A percentile compares a stretch with the other conserved stretches of the same genome.
phyloP scores from a whole-genome alignment of 2,888 invertebrate species.

The Girardia tigrina region DNA sequence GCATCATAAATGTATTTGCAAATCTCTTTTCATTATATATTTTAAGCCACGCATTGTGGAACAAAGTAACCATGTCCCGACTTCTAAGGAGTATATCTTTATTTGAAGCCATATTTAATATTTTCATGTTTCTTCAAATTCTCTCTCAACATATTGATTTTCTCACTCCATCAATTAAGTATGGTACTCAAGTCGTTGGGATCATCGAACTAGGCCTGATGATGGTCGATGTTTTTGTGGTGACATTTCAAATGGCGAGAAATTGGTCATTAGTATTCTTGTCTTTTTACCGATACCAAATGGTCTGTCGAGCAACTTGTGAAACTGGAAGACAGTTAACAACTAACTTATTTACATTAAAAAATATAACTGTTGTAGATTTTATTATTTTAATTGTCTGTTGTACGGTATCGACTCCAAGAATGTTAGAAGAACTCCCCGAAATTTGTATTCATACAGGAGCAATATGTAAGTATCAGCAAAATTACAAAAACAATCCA shows the following conservation, averaged over 20 bases:
- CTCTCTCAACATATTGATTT: background rate
- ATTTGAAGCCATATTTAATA: background rate
- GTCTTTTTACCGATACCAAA: background rate
- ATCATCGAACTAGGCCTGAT: background rate
- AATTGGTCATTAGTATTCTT: background rate
- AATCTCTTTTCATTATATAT: background rate
- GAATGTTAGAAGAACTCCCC: constrained; percentile 12
- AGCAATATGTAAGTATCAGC: background rate
- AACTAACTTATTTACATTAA: background rate
- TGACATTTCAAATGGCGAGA: constrained; percentile 8
- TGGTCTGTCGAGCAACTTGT: constrained; percentile 16
- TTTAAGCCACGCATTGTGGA: background rate
- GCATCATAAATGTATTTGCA: background rate
- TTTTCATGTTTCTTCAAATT: background rate
- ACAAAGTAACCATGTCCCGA: background rate
- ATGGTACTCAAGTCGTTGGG: background rate
- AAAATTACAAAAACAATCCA: background rate
- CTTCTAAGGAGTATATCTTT: background rate
- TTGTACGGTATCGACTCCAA: background rate
- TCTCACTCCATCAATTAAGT: background rate
- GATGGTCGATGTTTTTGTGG: constrained; percentile 8
- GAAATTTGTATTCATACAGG: constrained; percentile 18
- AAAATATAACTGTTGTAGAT: background rate
- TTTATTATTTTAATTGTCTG: background rate
- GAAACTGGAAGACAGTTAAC: constrained; percentile 12